Conservation (phyloP, 2,797 vertebrate species). For the Heterohyrax brucei region DNA sequence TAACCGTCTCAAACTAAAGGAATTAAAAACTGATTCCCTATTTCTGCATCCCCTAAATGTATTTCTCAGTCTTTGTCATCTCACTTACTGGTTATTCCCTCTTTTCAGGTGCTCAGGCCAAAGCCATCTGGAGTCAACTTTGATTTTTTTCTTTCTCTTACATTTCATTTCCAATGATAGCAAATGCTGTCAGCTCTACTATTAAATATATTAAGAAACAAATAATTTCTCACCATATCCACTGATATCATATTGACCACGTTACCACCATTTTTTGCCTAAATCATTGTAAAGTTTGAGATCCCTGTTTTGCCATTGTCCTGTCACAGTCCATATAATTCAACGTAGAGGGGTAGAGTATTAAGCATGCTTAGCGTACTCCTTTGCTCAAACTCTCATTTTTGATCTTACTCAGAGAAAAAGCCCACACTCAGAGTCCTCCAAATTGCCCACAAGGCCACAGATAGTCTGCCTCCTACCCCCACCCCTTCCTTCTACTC, state of each 20-base stretch:
- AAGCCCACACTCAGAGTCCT: neutral
- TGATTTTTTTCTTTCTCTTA: neutral
- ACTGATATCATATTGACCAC: neutral
- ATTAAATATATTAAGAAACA: neutral
- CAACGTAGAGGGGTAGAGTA: neutral
- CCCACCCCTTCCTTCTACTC: too few species aligned
- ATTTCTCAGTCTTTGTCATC: neutral
- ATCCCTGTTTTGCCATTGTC: neutral
- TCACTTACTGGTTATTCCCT: neutral
- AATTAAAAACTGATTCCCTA: neutral
- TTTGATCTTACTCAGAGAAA: neutral
- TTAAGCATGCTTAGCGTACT: neutral
- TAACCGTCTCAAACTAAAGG: neutral
- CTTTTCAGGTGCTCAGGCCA: neutral
- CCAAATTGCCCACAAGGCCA: neutral
- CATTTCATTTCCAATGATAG: neutral
- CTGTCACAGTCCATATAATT: neutral
- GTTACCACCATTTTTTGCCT: neutral
- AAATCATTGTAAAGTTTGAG: neutral
- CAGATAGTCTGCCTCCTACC: neutral
- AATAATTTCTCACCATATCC: neutral
- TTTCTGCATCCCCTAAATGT: neutral
- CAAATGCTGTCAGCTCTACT: neutral
- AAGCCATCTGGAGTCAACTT: neutral
- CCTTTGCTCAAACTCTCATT: neutral